These are phyloP conservation scores for Megaceryle alcyon DNA, from an alignment of 2,797 vertebrate genomes.

Conservation along the genomic window DNA sequence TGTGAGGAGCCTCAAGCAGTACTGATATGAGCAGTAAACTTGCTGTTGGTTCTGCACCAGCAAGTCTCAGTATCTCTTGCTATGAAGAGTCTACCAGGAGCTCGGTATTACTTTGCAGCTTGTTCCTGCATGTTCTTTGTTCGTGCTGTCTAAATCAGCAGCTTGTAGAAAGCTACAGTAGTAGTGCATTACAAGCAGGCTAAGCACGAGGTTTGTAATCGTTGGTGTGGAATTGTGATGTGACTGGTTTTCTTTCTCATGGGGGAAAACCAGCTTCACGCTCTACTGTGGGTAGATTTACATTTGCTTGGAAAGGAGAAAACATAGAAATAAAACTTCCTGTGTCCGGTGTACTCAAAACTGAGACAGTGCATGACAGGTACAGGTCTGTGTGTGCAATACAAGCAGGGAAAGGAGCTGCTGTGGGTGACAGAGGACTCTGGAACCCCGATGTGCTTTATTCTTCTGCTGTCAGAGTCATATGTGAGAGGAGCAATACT, in stretches of 20 bases:
- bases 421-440: background rate
- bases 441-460: background rate
- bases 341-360: background rate
- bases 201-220: background rate
- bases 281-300: background rate
- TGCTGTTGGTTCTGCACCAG: background rate
- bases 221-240: background rate
- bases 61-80: background rate
- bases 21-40: background rate
- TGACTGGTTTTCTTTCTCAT: background rate
- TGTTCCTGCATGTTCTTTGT: too few relatives aligned
- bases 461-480: background rate
- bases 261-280: background rate
- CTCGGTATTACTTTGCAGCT: background rate
- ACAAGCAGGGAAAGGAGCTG: background rate
- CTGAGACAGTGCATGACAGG: background rate
- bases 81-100: background rate
- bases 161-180: background rate
- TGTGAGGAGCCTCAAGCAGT: background rate
- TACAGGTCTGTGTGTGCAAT: background rate
- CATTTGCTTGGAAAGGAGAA: background rate
- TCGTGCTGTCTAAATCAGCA: background rate
- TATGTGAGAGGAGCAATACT: background rate
- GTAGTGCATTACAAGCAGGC: too few relatives aligned
- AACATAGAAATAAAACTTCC: background rate